These are phyloP conservation scores for Agrochola lychnidis DNA, from an alignment of 2,888 invertebrate genomes.

Conservation along the genomic window DNA sequence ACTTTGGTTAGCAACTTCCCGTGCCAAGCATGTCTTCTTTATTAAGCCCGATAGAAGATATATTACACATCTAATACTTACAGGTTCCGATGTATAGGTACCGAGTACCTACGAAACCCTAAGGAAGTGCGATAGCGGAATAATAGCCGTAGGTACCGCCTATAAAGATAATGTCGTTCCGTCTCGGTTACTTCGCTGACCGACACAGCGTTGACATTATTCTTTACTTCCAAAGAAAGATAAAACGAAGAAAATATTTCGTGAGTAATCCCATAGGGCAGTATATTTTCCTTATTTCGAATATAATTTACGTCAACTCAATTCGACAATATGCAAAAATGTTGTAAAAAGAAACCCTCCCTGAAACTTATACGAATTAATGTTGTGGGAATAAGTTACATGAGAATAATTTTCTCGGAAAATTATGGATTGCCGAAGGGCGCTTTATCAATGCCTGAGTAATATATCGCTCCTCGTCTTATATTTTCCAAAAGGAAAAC, in stretches of 20 bases:
- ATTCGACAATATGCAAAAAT: conserved; percentile 62
- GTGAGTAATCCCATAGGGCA: conserved; percentile 47
- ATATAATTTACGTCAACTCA: conserved; percentile 52
- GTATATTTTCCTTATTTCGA: conserved; percentile 61
- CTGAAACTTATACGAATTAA: conserved; percentile 71
- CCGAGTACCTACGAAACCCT: conserved; percentile 54
- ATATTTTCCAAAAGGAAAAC: conserved; percentile 71
- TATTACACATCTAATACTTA: conserved; percentile 64
- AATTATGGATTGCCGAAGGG: conserved; percentile 78
- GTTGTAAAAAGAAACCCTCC: conserved; percentile 57
- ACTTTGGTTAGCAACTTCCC: conserved; percentile 70
- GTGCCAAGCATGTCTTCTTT: conserved; percentile 61
- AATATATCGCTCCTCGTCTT: conserved; percentile 74
- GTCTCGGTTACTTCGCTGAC: conserved; percentile 70
- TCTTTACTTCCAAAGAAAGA: conserved; percentile 61
- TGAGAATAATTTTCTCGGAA: conserved; percentile 74
- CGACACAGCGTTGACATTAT: conserved; percentile 69
- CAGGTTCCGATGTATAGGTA: conserved; percentile 44
- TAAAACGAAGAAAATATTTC: conserved; percentile 65
- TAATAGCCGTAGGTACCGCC: conserved; percentile 69
- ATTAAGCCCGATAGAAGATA: conserved; percentile 64
- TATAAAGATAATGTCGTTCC: conserved; percentile 73
- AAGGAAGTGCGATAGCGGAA: conserved; percentile 72
- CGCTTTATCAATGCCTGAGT: conserved; percentile 79
- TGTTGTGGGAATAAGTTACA: conserved; percentile 70